phyloP scores from a whole-genome alignment of 1,140 invertebrate genomes.

The Hycleus phaleratus region DNA sequence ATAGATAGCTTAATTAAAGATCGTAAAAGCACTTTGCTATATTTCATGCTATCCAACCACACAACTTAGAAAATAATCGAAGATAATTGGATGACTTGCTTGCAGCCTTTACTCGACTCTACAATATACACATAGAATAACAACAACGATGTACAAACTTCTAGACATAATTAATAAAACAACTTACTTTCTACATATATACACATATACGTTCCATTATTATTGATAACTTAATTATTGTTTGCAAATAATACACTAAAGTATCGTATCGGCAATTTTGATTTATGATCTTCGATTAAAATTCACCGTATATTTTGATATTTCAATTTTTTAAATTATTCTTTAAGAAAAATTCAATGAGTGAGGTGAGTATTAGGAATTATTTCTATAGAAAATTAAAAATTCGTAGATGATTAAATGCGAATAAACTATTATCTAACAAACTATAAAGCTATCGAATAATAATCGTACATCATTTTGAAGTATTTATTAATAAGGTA shows the following conservation, averaged over 20 bases:
- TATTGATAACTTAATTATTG: conserved; percentile 26
- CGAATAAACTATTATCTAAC: conserved; percentile 2
- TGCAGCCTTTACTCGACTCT: conserved; percentile 3
- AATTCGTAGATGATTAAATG: not conserved
- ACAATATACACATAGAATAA: too few relatives aligned
- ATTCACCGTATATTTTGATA: not conserved
- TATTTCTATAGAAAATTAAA: too few relatives aligned
- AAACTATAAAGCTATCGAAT: conserved; percentile 7
- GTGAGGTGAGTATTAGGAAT: too few relatives aligned
- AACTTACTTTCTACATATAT: conserved; percentile 2
- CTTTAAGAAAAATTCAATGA: not conserved
- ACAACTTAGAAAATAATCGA: conserved; percentile 30
- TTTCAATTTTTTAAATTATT: not conserved
- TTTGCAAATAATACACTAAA: not conserved
- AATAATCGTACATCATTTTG: conserved; percentile 13
- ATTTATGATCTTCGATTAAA: conserved; percentile 3
- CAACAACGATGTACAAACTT: conserved; percentile 14
- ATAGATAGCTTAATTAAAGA: conserved; percentile 37
- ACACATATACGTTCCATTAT: not conserved
- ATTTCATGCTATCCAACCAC: conserved; percentile 26
- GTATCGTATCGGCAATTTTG: not conserved
- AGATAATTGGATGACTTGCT: conserved; percentile 34
- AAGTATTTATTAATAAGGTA: conserved; percentile 5
- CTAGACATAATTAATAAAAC: conserved; percentile 20
- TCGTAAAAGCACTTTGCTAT: conserved; percentile 26